phyloP scores from a whole-genome alignment of 64 coral and sea anemone genomes.

The Montipora efflorescens region DNA sequence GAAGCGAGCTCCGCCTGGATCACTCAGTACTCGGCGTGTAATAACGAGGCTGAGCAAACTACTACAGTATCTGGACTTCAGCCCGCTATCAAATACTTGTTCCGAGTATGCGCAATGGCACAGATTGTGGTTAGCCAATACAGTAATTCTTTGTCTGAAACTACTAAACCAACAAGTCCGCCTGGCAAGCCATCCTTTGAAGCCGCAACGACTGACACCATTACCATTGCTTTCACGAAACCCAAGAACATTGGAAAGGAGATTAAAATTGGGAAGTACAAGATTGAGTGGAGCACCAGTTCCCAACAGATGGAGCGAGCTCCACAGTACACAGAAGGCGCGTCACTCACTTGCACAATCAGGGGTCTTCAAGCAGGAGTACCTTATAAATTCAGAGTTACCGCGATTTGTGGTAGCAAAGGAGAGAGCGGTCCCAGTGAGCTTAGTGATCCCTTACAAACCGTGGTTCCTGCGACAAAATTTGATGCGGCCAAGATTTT shows the following conservation, averaged over 20 bases:
- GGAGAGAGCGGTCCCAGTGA: not conserved
- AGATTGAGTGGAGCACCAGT: conserved; percentile 9
- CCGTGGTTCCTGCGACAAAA: not conserved
- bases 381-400: not conserved
- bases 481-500: conserved; percentile 37
- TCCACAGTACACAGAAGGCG: not conserved
- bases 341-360: not conserved
- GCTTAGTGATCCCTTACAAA: not conserved
- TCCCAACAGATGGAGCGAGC: conserved; percentile 9
- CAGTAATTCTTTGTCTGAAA: not conserved
- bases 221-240: not conserved
- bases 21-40: not conserved
- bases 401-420: not conserved
- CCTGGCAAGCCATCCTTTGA: conserved; percentile 19
- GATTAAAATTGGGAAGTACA: not conserved
- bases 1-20: not conserved
- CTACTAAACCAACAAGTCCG: conserved; percentile 29
- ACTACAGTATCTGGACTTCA: conserved; percentile 6
- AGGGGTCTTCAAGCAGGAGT: not conserved
- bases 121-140: conserved; percentile 4
- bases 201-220: conserved; percentile 23
- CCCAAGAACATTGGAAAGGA: conserved; percentile 10
- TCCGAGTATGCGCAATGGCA: conserved; percentile 1
- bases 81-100: conserved; percentile 5
- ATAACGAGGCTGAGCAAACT: not conserved